Evolutionary conservation across 2,888 invertebrate genomes (phyloP).

Genomic region (Drosophila peninsularis): DNA sequence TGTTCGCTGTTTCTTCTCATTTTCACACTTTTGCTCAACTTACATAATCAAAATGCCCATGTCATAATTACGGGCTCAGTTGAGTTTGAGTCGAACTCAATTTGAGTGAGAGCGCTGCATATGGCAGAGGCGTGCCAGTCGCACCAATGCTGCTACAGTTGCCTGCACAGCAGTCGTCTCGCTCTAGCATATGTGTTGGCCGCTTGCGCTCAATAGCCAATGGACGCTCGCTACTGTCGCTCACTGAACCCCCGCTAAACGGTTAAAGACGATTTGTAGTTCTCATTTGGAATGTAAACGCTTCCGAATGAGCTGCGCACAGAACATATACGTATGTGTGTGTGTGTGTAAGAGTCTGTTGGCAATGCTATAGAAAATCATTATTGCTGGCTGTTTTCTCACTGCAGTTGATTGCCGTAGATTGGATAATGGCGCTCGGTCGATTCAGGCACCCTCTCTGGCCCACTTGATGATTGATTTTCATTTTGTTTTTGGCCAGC

Average conservation of each 20-base stretch:
- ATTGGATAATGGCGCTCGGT: slow-evolving; percentile 55
- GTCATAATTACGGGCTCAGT: slow-evolving; percentile 45
- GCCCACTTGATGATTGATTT: slow-evolving; percentile 43
- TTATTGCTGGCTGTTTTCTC: slow-evolving; percentile 32
- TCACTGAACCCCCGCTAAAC: slow-evolving; percentile 41
- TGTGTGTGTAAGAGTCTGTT: neutral
- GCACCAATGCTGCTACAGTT: slow-evolving; percentile 18
- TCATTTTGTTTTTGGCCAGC: slow-evolving; percentile 52
- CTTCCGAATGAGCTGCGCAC: slow-evolving; percentile 21
- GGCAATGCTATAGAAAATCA: slow-evolving; percentile 26
- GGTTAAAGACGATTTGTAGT: slow-evolving; percentile 20
- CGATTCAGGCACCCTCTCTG: neutral
- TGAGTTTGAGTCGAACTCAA: slow-evolving; percentile 55
- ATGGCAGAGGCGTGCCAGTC: slow-evolving; percentile 61
- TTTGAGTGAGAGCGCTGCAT: slow-evolving; percentile 42
- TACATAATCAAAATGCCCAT: slow-evolving; percentile 62
- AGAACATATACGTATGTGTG: neutral
- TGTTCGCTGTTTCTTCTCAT: slow-evolving; percentile 17
- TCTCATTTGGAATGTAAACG: slow-evolving; percentile 41
- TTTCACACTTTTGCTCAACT: slow-evolving; percentile 45
- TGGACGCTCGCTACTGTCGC: slow-evolving; percentile 17
- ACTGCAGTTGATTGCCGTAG: slow-evolving; percentile 42
- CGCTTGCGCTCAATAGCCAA: slow-evolving; percentile 34
- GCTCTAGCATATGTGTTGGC: slow-evolving; percentile 15
- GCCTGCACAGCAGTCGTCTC: slow-evolving; percentile 41